These are phyloP conservation scores for Madoqua kirkii DNA, from an alignment of 2,113 vertebrate genomes.

Conservation along the genomic window DNA sequence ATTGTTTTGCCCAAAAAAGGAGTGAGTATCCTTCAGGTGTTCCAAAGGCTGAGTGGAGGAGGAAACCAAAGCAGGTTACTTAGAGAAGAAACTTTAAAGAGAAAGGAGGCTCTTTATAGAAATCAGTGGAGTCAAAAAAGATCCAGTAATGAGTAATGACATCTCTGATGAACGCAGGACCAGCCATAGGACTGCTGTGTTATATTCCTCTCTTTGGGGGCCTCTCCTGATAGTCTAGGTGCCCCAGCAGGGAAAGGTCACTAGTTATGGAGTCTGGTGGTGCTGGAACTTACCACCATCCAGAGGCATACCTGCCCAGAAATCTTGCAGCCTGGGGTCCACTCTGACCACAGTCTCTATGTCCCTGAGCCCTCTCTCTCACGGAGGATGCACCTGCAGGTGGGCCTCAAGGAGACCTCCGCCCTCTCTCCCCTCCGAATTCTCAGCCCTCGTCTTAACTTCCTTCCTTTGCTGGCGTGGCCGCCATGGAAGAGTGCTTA, in stretches of 20 bases:
- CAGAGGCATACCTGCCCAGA: background rate
- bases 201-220: background rate
- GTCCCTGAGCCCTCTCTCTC: background rate
- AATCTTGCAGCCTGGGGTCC: background rate
- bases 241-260: background rate
- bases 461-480: background rate
- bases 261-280: background rate
- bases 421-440: rapidly evolving
- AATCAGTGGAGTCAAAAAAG: background rate
- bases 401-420: background rate
- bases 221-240: background rate
- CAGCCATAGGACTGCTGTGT: background rate
- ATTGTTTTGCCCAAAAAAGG: slow-evolving; percentile 60
- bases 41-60: background rate
- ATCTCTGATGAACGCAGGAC: background rate
- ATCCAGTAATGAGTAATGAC: rapidly evolving
- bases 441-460: too few species aligned
- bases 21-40: background rate
- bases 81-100: background rate
- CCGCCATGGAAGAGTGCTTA: rapidly evolving
- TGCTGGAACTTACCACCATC: background rate
- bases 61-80: background rate
- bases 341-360: background rate
- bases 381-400: rapidly evolving
- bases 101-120: background rate